Evolutionary conservation across 2,113 vertebrate species (phyloP), one percentile per base, ranked within the genome.

Genomic region (Limanda limanda): DNA sequence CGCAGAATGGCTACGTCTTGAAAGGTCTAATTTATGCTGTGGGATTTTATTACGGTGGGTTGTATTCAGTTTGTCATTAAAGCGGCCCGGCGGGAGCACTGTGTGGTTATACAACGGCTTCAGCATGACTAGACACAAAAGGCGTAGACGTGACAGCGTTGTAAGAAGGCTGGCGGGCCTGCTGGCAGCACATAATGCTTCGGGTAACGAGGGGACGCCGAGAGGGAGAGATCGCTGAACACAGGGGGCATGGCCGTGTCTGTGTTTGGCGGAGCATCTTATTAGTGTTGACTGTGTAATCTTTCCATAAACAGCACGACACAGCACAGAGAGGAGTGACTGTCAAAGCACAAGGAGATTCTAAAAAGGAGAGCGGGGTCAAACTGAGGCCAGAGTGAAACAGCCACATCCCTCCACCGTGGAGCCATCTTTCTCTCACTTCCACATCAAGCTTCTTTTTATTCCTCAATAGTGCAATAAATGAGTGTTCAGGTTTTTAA

Each of bases 121-220:
- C 70, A 59, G 87, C 83, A 85, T 86, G 87, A 90, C 90, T 83
- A 67, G 83, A 86, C 87, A 79, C 78, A 86, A 79, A 83, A 83
- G 78, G 35, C 47, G n/a, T 1, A 72, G 54, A 81, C 55, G 31
- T 60, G 78, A 81, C 65, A 76, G 78, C 37, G 35, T 35, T 37
- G 21, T 17, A 51, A 24, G 20, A 24, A 56, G 12, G 48, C 51
- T 78, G 74, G 59, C 64, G 59, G 35, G 7, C 9, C 65, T 9
- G 74, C 68, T 74, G 75, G 66, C 70, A 74, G 35, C 72, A 35
- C 24, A 40, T 58, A 77, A 71, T 18, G 56, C 31, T 75, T 57
- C 13, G 62, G 64, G 57, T 64, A 65, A 68, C 55, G 21, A 25
- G 67, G 20, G 56, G 47, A 74, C 42, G n/a, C n/a, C 5, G 40